Evolutionary conservation across 2,113 vertebrate species (phyloP), one percentile per base, ranked within the genome.

Genomic region (Callipepla squamata): DNA sequence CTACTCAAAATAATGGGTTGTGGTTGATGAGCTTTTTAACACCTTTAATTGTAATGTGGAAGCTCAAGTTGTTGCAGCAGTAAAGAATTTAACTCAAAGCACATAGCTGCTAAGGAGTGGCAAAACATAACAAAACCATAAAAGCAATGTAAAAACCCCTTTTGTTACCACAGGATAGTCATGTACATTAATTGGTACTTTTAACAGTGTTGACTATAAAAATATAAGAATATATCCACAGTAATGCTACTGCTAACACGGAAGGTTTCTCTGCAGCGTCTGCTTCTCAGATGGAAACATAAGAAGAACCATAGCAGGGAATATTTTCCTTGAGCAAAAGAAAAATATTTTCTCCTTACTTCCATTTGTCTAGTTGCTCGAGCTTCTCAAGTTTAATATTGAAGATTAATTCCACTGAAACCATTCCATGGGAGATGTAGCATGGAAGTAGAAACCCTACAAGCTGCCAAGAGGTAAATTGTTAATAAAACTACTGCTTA

Each of bases 21-120:
- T 78, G 65, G 55, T 77, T 70, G 44, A 88, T 62, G 61, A 95
- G 73, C 79, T 92, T 95, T 90, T 62, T 88, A 88, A 89, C 57
- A 80, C 34, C 75, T 90, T 93, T 91, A 94, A 91, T 87, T 85
- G 76, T 68, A 83, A 57, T 40, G 18, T 85, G 47, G 68, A 95
- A 85, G 30, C 59, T 78, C n/a, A 80, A 94, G 68, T 62, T 93
- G n/a, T 61, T 70, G 79, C 65, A 91, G 85, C 76, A 90, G 63
- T 70, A 94, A 94, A 86, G 68, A 90, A 81, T 93, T 96, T 86
- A 86, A 70, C 89, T 91, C 26, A 5, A 83, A 91, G 47, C 30
- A 10, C 53, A 13, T 42, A 69, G 84, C 5, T 93, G 48, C 62
- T 89, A 44, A 87, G 74, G 73, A 92, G 32, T 23, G n/a, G 36